These are phyloP conservation scores for Phacellophora camtschatica DNA, from an alignment of 30 jellyfish, hydroid and myxozoan species.

Conservation along the genomic window DNA sequence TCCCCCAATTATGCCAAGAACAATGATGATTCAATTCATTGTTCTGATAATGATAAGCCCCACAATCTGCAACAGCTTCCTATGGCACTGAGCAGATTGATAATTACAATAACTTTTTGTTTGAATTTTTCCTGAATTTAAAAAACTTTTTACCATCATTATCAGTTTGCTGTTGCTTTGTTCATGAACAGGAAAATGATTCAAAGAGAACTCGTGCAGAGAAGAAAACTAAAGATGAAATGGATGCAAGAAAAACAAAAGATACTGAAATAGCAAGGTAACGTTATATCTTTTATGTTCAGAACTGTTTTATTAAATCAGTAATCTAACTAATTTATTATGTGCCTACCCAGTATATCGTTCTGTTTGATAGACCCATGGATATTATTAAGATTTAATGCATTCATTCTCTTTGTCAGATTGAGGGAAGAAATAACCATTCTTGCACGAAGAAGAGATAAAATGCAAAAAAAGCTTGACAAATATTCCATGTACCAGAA, in stretches of 20 bases:
- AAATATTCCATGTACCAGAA: conserved; percentile 84
- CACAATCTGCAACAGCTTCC: neutral
- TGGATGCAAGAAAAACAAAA: conserved; percentile 83
- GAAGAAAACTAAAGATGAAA: conserved; percentile 90
- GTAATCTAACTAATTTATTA: neutral
- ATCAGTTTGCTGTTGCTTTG: neutral
- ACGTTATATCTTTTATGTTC: neutral
- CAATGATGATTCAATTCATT: too few relatives aligned
- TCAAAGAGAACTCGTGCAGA: conserved; percentile 95
- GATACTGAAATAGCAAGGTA: conserved; percentile 87
- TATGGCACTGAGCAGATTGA: neutral
- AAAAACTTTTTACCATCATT: neutral
- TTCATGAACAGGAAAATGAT: conserved; percentile 76
- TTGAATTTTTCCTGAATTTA: neutral
- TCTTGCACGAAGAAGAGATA: conserved; percentile 66
- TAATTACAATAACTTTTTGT: neutral
- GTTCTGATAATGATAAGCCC: neutral
- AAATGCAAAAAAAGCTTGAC: conserved; percentile 79
- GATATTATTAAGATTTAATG: too few relatives aligned
- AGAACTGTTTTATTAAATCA: neutral
- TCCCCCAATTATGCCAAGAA: neutral
- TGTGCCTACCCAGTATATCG: neutral
- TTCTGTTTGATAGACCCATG: too few relatives aligned
- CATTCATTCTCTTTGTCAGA: too few relatives aligned
- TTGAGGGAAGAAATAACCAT: conserved; percentile 68